Conservation (phyloP, 2,797 vertebrate genomes). For the Ceyx erithaca region DNA sequence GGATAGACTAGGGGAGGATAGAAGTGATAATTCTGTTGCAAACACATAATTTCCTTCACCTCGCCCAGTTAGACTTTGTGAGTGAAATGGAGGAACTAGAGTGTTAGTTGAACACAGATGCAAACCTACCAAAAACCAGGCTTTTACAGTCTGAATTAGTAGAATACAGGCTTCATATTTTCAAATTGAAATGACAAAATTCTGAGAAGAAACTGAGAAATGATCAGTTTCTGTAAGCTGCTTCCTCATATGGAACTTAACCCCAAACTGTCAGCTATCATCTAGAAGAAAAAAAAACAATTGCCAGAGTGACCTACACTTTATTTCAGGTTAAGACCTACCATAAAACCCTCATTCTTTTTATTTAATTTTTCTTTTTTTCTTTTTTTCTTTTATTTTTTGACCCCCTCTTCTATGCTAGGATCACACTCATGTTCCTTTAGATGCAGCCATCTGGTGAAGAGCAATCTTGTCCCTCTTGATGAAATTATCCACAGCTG, state of each 20-base stretch:
- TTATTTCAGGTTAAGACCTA: not conserved
- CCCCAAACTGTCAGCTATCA: not conserved
- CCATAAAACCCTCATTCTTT: not conserved
- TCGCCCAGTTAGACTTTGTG: not conserved
- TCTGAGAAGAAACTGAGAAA: not conserved
- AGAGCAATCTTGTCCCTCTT: conserved; percentile 11
- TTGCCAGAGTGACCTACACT: not conserved
- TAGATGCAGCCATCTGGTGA: conserved; percentile 19
- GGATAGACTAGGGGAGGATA: not conserved
- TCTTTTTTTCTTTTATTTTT: not conserved
- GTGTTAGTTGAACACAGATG: not conserved
- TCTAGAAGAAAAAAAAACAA: not conserved
- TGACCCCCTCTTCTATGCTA: not conserved
- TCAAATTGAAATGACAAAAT: not conserved
- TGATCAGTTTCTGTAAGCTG: not conserved
- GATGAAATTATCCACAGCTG: conserved; percentile 51
- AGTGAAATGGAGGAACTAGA: not conserved
- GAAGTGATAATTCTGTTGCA: not conserved
- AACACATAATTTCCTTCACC: not conserved
- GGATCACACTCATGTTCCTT: not conserved
- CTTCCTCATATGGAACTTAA: not conserved
- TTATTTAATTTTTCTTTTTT: too few relatives aligned
- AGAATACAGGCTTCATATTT: not conserved
- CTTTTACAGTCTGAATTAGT: not conserved
- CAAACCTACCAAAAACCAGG: not conserved